phyloP scores from a whole-genome alignment of 2,797 vertebrate genomes.

The Dryobates pubescens region DNA sequence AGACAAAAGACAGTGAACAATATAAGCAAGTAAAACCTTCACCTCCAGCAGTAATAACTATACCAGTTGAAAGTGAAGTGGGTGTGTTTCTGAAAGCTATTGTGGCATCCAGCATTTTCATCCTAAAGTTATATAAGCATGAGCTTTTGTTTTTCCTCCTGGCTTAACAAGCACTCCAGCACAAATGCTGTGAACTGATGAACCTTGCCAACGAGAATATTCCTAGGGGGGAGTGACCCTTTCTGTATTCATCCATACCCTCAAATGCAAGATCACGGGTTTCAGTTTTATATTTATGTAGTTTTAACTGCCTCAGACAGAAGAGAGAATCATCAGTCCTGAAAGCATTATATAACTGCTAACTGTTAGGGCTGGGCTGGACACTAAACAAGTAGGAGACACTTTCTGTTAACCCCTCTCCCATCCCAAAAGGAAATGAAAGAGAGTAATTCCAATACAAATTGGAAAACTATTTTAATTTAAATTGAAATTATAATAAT shows the following conservation, averaged over 20 bases:
- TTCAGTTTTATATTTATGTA: not conserved
- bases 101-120: not conserved
- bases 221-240: not conserved
- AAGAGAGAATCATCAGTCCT: not conserved
- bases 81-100: not conserved
- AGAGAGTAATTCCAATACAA: no score
- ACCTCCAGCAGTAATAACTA: not conserved
- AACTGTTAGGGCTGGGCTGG: no score
- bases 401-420: no score
- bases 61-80: not conserved
- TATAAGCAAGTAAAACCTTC: not conserved
- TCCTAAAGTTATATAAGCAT: not conserved
- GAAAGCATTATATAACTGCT: not conserved
- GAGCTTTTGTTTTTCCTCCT: not conserved
- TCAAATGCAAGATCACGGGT: not conserved
- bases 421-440: no score
- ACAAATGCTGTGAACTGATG: not conserved
- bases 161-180: not conserved
- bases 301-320: not conserved
- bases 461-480: no score
- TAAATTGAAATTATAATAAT: no score
- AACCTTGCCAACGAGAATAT: not conserved
- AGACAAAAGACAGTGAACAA: not conserved
- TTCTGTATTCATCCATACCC: not conserved
- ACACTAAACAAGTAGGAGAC: no score